phyloP scores from a whole-genome alignment of 2,113 vertebrate species.

The Sebastes fasciatus region DNA sequence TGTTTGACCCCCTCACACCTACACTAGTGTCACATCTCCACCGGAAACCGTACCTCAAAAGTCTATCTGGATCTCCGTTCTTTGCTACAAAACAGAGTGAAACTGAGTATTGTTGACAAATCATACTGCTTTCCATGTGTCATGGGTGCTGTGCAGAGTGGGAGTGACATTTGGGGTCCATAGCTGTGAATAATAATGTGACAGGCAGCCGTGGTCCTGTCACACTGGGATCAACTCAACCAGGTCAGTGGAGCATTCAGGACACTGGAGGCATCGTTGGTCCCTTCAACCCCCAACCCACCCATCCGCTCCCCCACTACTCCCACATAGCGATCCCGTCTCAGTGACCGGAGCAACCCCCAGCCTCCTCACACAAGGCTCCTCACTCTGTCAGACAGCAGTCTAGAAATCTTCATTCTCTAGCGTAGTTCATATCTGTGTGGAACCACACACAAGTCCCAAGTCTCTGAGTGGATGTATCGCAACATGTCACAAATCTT shows the following conservation, averaged over 20 bases:
- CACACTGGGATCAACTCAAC: constrained; percentile 59
- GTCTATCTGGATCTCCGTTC: neutral
- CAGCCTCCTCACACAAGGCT: constrained; percentile 30
- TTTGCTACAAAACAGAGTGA: constrained; percentile 21
- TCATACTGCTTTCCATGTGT: constrained; percentile 29
- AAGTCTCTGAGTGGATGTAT: neutral
- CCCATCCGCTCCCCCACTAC: neutral
- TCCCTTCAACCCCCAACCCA: constrained; percentile 29
- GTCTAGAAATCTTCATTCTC: constrained; percentile 25
- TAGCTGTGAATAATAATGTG: constrained; percentile 72
- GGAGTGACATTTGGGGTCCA: constrained; percentile 53
- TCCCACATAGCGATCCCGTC: constrained; percentile 25
- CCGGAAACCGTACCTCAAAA: neutral
- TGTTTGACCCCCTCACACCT: neutral
- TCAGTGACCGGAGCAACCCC: constrained; percentile 49
- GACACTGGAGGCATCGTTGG: constrained; percentile 47
- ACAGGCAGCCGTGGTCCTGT: constrained; percentile 72
- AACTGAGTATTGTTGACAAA: constrained; percentile 50
- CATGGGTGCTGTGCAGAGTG: constrained; percentile 15
- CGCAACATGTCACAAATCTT: neutral
- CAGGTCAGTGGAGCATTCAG: constrained; percentile 59
- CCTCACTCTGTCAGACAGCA: constrained; percentile 39
- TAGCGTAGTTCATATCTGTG: neutral
- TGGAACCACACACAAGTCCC: neutral
- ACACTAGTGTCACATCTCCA: neutral